A percentile compares a stretch with the other conserved stretches of the same genome.
Evolutionary conservation across 1,140 invertebrate species (phyloP).

Genomic region (Cardiocondyla obscurior): DNA sequence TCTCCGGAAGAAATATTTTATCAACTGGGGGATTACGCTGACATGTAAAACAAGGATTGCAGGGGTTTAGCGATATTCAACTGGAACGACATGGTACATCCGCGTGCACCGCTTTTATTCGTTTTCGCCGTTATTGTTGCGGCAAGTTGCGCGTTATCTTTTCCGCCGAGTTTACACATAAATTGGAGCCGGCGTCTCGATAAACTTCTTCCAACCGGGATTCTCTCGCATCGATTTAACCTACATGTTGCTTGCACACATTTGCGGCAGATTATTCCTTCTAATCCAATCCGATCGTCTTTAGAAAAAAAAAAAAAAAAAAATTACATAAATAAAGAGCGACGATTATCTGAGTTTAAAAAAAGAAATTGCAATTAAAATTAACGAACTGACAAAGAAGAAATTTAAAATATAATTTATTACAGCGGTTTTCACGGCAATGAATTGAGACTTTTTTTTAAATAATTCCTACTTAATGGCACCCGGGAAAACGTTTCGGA

Average conservation of each 20-base stretch:
- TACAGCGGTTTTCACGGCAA: background rate
- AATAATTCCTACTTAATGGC: background rate
- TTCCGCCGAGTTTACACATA: conserved; percentile 50
- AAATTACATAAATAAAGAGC: background rate
- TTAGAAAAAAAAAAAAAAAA: background rate
- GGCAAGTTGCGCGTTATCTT: conserved; percentile 47
- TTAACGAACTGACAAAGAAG: no score
- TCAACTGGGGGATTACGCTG: conserved; percentile 20
- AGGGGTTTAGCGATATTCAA: conserved; percentile 45
- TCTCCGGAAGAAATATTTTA: conserved; percentile 31
- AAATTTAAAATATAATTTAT: background rate
- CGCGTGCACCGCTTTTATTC: conserved; percentile 38
- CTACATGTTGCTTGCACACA: conserved; percentile 30
- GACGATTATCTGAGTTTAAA: no score
- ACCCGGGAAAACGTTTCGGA: background rate
- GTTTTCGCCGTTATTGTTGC: conserved; percentile 32
- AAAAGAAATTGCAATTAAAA: no score
- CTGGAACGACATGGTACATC: conserved; percentile 6
- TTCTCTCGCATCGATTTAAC: conserved; percentile 16
- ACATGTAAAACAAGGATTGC: conserved; percentile 43
- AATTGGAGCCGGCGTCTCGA: conserved; percentile 49
- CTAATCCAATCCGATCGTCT: conserved; percentile 16
- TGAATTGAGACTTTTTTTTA: background rate
- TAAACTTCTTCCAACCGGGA: conserved; percentile 40
- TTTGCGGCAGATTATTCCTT: conserved; percentile 32